Base-by-base conservation (phyloP, 2,113 vertebrate species). In the Bucco capensis region DNA sequence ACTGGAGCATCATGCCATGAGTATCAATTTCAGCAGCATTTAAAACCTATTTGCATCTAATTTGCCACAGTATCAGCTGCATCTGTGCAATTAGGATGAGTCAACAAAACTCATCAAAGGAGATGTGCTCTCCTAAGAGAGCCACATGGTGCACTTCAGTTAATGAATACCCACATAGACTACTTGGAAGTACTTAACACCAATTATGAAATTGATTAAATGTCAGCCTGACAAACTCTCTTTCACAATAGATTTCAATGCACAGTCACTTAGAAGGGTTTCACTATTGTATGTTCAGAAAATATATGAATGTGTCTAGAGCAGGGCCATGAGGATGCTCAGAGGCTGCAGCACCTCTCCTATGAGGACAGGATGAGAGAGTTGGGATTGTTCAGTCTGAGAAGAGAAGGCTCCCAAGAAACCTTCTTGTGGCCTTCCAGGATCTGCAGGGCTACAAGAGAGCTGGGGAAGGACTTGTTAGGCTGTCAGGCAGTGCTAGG, bases 21-120 rank as follows among this genome's bases (percentile, higher is more conserved):
- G 30, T 64, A 93, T 60, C 78, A 90, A 94, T 90, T 77, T 54
- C 73, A 88, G 66, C 5, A 58, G 12, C 42, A 70, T 93, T 91
- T 85, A 79, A 82, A 93, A 66, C 16, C 16, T 75, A 69, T 90
- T 93, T 93, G 71, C 86, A 90, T 92, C 65, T 25, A 37, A 82
- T 82, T 94, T 90, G 78, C 54, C 67, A 75, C 35, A 82, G 14
- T 88, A 86, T 94, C 90, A 94, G 46, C 42, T 86, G 62, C 66
- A 92, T 89, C 90, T 76, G 3, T 62, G 65, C 50, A n/a, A 51
- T 89, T 46, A 84, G 5, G n/a, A 70, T 93, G 50, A 90, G 61
- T 90, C 88, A 92, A 79, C 15, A 64, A 78, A 75, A 61, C 78
- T 84, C 65, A 72, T 84, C 78, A 89, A 88, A 76, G 49, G 66